A percentile compares a stretch with the other conserved stretches of the same genome.
Conservation (phyloP, 1,140 invertebrate species). For the Drosophila carrolli region DNA sequence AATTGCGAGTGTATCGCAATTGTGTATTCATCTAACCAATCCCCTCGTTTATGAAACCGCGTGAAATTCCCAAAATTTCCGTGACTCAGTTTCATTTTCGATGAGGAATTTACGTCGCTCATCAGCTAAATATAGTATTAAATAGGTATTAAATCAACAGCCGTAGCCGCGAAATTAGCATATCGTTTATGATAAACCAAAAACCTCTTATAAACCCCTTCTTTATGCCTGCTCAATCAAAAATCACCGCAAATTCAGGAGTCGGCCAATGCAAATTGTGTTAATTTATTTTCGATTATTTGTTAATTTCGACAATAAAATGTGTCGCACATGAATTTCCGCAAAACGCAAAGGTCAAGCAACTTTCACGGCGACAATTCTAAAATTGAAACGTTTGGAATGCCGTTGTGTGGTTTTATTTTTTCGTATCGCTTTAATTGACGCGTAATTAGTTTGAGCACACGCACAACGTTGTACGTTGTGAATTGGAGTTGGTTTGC, state of each 20-base stretch:
- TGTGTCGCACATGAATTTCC: constrained; percentile 67
- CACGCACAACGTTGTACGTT: constrained; percentile 40
- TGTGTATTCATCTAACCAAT: not conserved
- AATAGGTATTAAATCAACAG: constrained; percentile 36
- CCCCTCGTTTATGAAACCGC: not conserved
- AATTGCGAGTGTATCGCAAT: not conserved
- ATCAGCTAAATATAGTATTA: constrained; percentile 7
- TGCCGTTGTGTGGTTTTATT: constrained; percentile 11
- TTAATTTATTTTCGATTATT: constrained; percentile 76
- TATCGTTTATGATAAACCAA: constrained; percentile 33
- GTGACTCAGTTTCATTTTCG: constrained; percentile 11
- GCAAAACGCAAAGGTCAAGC: constrained; percentile 55
- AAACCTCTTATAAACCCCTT: not conserved
- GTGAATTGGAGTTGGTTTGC: constrained; percentile 17
- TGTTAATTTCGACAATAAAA: constrained; percentile 59
- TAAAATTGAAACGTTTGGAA: constrained; percentile 55
- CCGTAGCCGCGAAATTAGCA: constrained; percentile 31
- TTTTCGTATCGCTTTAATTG: constrained; percentile 40
- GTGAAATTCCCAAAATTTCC: not conserved
- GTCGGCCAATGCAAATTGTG: constrained; percentile 37
- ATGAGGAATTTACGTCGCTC: constrained; percentile 18
- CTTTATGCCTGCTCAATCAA: not conserved
- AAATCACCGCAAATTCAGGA: constrained; percentile 6
- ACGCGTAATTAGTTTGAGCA: constrained; percentile 51
- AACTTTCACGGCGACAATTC: constrained; percentile 59